Evolutionary conservation across 30 jellyfish, hydroid and myxozoan genomes (phyloP), one percentile per base, ranked within the genome.

Genomic region (Hydra vulgaris): DNA sequence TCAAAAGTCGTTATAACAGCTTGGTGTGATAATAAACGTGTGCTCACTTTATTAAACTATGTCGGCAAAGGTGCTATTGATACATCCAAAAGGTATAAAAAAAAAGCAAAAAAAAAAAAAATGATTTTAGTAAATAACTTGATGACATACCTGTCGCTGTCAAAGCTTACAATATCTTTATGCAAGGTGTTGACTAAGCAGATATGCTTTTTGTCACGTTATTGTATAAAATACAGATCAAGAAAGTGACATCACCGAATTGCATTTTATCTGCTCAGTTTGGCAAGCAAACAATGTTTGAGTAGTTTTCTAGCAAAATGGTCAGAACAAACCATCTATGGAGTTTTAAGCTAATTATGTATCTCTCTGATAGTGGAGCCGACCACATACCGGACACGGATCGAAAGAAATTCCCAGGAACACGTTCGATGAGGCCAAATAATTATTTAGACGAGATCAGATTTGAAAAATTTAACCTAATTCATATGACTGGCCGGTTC

Each of bases 131-230:
- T 56, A 17, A n/a, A 56, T 15, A n/a, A n/a, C n/a, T n/a, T n/a
- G n/a, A n/a, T n/a, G n/a, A n/a, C n/a, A n/a, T n/a, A n/a, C n/a
- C 71, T 56, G 71, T 15, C 71, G 71, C 71, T 56, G 17, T 56
- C 71, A 56, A 56, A 56, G 71, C n/a, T 56, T 56, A 56, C 71
- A 56, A 17, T n/a, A 56, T n/a, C 71, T 56, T 56, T n/a, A 56
- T 56, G n/a, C n/a, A n/a, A n/a, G 71, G 71, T 56, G 71, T 56
- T 56, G 71, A 56, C 71, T 15, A 56, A 56, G n/a, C n/a, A n/a
- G 71, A 56, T 56, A 56, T 56, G 71, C 71, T n/a, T 15, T 56
- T 56, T 56, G n/a, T 56, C 71, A 56, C 71, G 17, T 15, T n/a
- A 56, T 56, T n/a, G 71, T 56, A 56, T 15, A 56, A 56, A 56